Base-by-base conservation (phyloP, 2,888 invertebrate genomes). In the Dasypogon diadema region DNA sequence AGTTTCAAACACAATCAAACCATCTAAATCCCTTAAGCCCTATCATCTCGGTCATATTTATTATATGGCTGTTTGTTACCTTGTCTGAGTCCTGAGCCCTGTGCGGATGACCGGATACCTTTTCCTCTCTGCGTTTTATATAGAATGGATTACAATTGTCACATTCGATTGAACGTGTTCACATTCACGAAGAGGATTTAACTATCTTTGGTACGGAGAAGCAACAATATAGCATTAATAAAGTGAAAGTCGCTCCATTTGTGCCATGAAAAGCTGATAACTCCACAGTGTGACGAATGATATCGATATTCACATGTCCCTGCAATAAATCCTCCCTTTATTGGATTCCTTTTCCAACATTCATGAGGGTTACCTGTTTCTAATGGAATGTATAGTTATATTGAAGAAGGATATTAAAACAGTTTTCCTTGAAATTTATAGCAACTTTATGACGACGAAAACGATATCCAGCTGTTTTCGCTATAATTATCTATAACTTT, bases 161-260 rank as follows among this genome's bases (percentile, higher is more conserved):
- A 78, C 78, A 78, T 76, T 76, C 78, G 76, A 78, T 74, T 76
- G 73, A 70, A 77, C 76, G 76, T 77, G 78, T 73, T 60, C 54
- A 51, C 65, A 37, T 68, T 72, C 46, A 24, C 48, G 16, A 24
- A 48, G 18, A n/a, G 74, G 51, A 63, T 74, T 63, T 60, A 48
- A 54, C 70, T 70, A 54, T 37, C 37, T 30, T 12, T 8, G 51
- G 2, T 2, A 48, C 56, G 0, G 26, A 24, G 60, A 48, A 46
- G 74, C 73, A 77, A 46, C 18, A 51, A 54, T 58, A 76, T 22
- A 24, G 16, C 55, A 37, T 65, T 70, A 70, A 54, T 70, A 70
- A 70, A 54, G 54, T 54, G 18, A n/a, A 14, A 51, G 34, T 24
- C 26, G 54, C 37, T 34, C 51, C 21, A 30, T 26, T 70, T 54